These are phyloP conservation scores for Xenopus petersii DNA, from an alignment of 2,797 vertebrate species.

Conservation along the genomic window DNA sequence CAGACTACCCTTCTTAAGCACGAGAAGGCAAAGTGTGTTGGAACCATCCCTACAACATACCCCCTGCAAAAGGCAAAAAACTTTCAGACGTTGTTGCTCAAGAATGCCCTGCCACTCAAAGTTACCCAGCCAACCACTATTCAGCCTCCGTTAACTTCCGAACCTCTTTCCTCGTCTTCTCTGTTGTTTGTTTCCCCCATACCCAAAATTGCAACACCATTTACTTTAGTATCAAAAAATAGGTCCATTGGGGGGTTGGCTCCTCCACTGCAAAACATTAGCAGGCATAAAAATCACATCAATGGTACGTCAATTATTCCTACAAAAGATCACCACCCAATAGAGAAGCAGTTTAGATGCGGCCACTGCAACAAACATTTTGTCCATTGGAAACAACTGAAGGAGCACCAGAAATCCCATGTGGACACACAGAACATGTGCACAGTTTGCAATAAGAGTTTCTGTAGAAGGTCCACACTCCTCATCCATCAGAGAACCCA, in stretches of 20 bases:
- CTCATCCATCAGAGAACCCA: too few species aligned
- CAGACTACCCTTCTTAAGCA: neutral
- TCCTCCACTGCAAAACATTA: neutral
- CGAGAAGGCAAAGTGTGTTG: neutral
- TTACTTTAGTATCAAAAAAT: neutral
- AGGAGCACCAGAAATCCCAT: too few species aligned
- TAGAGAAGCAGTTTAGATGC: conserved; percentile 21
- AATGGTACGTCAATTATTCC: too few species aligned
- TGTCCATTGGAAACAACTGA: neutral
- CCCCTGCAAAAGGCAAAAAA: neutral
- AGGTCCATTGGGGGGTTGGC: neutral
- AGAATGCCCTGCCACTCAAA: neutral
- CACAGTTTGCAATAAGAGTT: conserved; percentile 1
- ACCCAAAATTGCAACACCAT: neutral
- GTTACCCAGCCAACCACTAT: neutral
- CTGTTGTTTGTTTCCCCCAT: neutral
- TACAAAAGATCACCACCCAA: neutral
- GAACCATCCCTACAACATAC: neutral
- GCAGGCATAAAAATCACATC: neutral
- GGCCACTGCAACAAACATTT: conserved; percentile 8
- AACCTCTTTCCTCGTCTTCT: neutral
- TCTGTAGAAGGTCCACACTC: too few species aligned
- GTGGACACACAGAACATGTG: neutral
- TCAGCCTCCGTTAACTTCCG: neutral
- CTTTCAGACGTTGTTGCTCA: too few species aligned